phyloP scores from a whole-genome alignment of 2,113 vertebrate genomes.

The Buteo buteo region DNA sequence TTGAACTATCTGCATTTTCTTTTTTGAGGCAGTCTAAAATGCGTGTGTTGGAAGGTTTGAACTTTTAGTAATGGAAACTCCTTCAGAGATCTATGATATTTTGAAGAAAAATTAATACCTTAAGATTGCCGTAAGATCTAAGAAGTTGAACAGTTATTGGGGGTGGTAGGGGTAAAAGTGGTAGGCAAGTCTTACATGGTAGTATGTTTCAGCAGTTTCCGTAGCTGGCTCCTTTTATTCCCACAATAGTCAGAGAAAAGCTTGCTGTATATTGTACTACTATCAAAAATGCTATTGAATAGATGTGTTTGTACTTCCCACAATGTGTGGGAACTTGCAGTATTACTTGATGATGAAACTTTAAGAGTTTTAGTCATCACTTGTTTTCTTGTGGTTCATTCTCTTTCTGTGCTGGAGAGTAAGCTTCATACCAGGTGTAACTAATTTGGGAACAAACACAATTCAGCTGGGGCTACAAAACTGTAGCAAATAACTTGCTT shows the following conservation, averaged over 20 bases:
- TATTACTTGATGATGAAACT: not conserved
- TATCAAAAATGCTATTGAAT: not conserved
- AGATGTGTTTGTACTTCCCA: not conserved
- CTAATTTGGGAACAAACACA: not conserved
- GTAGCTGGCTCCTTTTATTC: not conserved
- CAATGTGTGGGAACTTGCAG: not conserved
- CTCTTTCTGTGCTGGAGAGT: not conserved
- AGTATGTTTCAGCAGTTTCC: not conserved
- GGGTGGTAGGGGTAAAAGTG: not conserved
- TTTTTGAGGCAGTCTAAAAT: not conserved
- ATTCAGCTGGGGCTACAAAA: not conserved
- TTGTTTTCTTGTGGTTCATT: not conserved
- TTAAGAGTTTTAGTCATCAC: not conserved
- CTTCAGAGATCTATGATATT: not conserved
- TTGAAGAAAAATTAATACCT: not conserved
- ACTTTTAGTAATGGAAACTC: not conserved
- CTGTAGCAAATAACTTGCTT: not conserved
- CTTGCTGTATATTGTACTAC: not conserved
- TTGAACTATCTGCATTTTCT: constrained; percentile 37
- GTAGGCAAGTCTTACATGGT: not conserved
- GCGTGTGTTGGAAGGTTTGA: not conserved
- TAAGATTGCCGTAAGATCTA: not conserved
- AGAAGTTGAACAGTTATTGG: not conserved
- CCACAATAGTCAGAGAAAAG: not conserved
- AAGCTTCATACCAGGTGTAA: not conserved